Percentiles rank a stretch among this genome's conserved stretches.
Evolutionary conservation across 2,113 vertebrate species (phyloP).

Genomic region (Neomonachus schauinslandi): DNA sequence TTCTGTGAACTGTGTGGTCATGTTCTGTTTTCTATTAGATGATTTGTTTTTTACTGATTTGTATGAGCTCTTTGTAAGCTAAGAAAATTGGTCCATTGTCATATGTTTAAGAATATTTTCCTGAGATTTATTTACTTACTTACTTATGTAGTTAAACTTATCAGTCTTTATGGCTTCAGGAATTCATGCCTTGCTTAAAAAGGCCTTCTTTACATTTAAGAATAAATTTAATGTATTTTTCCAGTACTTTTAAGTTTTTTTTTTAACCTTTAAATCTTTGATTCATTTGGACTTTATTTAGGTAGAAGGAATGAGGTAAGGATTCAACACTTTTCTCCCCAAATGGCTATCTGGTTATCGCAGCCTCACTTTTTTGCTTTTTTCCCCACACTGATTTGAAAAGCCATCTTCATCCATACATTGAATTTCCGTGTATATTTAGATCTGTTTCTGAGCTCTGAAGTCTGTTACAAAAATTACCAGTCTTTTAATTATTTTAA

Average conservation of each 20-base stretch:
- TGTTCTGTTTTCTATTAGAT: conserved; percentile 49
- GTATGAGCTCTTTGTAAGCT: conserved; percentile 55
- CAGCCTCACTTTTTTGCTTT: not conserved
- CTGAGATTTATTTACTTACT: conserved; percentile 47
- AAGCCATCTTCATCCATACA: not conserved
- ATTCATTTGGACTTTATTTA: conserved; percentile 53
- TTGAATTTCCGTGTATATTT: not conserved
- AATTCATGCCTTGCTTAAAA: conserved; percentile 53
- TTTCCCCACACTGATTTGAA: conserved; percentile 34
- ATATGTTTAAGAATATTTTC: conserved; percentile 58
- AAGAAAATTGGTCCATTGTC: conserved; percentile 49
- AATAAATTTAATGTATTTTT: conserved; percentile 67
- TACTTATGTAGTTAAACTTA: conserved; percentile 57
- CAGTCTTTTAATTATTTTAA: conserved; percentile 15
- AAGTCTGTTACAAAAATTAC: not conserved
- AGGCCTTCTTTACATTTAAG: conserved; percentile 46
- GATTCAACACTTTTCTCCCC: conserved; percentile 15
- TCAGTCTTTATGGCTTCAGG: conserved; percentile 34
- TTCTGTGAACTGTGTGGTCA: conserved; percentile 53
- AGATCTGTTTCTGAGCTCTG: not conserved
- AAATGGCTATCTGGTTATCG: conserved; percentile 15
- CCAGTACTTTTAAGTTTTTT: conserved; percentile 33
- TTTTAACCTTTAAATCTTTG: conserved; percentile 48
- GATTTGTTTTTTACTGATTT: conserved; percentile 49
- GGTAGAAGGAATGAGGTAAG: conserved; percentile 11